Evolutionary conservation across 2,888 invertebrate genomes (phyloP).

Genomic region (Metopia argyrocephala): DNA sequence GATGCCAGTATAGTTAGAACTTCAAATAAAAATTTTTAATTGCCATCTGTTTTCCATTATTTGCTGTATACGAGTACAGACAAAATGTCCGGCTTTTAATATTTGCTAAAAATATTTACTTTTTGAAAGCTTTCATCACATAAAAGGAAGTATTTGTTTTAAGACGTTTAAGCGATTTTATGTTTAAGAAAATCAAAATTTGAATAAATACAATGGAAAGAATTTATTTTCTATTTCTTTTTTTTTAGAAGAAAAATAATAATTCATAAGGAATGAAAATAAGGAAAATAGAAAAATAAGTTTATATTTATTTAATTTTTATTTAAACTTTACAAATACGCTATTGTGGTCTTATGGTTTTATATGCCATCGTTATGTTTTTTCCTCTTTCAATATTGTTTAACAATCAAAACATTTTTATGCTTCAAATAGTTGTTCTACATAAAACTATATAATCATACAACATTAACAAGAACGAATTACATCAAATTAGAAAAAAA

Average conservation of each 20-base stretch:
- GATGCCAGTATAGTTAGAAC: too few species aligned
- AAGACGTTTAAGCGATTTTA: neutral
- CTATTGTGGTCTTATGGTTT: too few species aligned
- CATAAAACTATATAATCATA: slow-evolving; percentile 25
- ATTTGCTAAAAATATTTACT: neutral
- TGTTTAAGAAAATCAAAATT: neutral
- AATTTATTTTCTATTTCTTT: neutral
- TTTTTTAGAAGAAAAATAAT: neutral
- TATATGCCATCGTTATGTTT: too few species aligned
- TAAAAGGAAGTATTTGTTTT: neutral
- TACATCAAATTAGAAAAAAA: neutral
- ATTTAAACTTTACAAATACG: too few species aligned
- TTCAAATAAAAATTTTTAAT: neutral
- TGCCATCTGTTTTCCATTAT: neutral
- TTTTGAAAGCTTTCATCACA: neutral
- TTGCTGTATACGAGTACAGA: too few species aligned
- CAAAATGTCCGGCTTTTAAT: neutral
- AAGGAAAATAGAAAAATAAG: neutral
- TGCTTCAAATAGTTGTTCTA: slow-evolving; percentile 40
- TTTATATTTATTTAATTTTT: neutral
- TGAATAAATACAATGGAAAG: neutral
- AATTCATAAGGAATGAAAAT: neutral
- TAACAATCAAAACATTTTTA: slow-evolving; percentile 50
- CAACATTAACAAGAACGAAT: slow-evolving; percentile 16
- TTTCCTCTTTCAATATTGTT: neutral